Percentiles rank a stretch among this genome's conserved stretches.
Evolutionary conservation across 23 tunicate species (phyloP).

Genomic region (Trididemnum clinides): DNA sequence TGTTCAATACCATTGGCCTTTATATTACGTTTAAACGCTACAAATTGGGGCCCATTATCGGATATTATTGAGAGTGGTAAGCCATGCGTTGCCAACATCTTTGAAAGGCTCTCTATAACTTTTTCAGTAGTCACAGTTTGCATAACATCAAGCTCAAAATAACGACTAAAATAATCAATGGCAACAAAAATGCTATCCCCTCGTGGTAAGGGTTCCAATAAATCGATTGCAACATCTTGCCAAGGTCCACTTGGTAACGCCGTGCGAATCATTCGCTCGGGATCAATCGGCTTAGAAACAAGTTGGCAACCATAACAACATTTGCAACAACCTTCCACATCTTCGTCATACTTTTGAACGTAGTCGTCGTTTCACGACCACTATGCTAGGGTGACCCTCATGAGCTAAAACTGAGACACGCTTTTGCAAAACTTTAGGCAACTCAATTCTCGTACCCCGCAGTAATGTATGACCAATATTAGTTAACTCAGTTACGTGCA

Average conservation of each 20-base stretch:
- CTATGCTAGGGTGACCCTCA: conserved; percentile 24
- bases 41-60: conserved; percentile 50
- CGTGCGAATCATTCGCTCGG: conserved; percentile 30
- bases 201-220: not conserved
- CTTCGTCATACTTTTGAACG: conserved; percentile 24
- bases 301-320: conserved; percentile 24
- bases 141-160: conserved; percentile 18
- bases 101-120: not conserved
- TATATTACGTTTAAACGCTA: conserved; percentile 8
- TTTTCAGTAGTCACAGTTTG: not conserved
- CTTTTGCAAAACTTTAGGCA: not conserved
- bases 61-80: not conserved
- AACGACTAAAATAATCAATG: conserved; percentile 27
- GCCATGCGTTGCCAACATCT: conserved; percentile 25
- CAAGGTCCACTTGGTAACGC: conserved; percentile 15
- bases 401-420: conserved; percentile 25
- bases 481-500: conserved; percentile 6
- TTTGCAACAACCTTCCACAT: conserved; percentile 21
- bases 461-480: not conserved
- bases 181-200: conserved; percentile 8
- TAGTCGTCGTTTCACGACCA: conserved; percentile 10
- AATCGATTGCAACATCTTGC: conserved; percentile 5
- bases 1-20: conserved; percentile 20
- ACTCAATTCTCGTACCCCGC: conserved; percentile 25
- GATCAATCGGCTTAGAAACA: not conserved